These are phyloP conservation scores for Oikopleura albicans DNA, from an alignment of 23 tunicate genomes.

Conservation along the genomic window DNA sequence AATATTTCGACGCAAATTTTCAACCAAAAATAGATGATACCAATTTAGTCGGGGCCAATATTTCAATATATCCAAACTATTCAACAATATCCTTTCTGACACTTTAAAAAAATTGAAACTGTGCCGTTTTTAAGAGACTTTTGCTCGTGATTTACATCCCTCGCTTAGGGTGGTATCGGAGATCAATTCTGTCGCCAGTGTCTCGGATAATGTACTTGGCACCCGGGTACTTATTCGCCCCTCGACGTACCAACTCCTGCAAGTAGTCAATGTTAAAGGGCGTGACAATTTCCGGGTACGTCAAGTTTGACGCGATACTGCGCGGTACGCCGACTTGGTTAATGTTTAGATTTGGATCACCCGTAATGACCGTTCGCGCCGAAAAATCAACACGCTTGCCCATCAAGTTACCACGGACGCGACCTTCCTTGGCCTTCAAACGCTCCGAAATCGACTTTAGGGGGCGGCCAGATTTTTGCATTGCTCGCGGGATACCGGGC, in stretches of 20 bases:
- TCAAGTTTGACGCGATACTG: slow-evolving; percentile 73
- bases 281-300: slow-evolving; percentile 97
- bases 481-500: slow-evolving; percentile 92
- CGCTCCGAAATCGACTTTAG: slow-evolving; percentile 84
- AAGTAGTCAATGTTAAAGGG: slow-evolving; percentile 88
- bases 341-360: slow-evolving; percentile 90
- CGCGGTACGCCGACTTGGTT: slow-evolving; percentile 98
- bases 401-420: slow-evolving; percentile 97
- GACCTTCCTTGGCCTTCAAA: slow-evolving; percentile 90
- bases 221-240: slow-evolving; percentile 85
- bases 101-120: too few species aligned
- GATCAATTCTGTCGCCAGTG: slow-evolving; percentile 81
- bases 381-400: slow-evolving; percentile 99
- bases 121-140: too few species aligned
- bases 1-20: too few species aligned
- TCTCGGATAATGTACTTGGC: slow-evolving; percentile 97
- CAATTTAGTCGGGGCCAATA: too few species aligned
- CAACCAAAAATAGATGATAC: too few species aligned
- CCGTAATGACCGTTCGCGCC: slow-evolving; percentile 93
- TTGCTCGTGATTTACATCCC: too few species aligned
- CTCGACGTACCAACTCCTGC: slow-evolving; percentile 76
- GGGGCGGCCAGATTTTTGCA: slow-evolving; percentile 96
- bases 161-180: slow-evolving; percentile 91
- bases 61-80: too few species aligned
- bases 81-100: too few species aligned